phyloP scores from a whole-genome alignment of 2,113 vertebrate genomes.

The Lepus europaeus region DNA sequence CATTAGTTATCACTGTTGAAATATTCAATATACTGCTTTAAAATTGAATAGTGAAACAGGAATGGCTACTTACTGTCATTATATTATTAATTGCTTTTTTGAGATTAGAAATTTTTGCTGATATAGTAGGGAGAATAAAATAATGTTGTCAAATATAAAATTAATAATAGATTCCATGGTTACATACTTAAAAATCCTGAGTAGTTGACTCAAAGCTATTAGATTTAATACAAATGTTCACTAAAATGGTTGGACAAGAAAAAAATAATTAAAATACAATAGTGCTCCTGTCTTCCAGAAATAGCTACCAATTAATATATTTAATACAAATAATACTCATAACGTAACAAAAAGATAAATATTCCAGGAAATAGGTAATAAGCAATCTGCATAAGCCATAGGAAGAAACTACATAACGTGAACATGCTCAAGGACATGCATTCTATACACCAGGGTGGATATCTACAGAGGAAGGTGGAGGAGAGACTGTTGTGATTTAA shows the following conservation, averaged over 20 bases:
- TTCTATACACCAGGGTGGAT: background rate
- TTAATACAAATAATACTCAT: background rate
- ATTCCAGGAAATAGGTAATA: background rate
- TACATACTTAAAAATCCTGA: background rate
- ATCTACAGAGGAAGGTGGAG: background rate
- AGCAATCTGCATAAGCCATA: background rate
- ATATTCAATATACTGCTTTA: background rate
- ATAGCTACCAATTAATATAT: background rate
- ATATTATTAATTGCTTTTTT: constrained; percentile 33
- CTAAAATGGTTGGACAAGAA: background rate
- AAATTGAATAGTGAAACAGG: constrained; percentile 22
- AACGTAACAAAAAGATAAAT: background rate
- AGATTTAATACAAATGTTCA: background rate
- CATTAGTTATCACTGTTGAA: background rate
- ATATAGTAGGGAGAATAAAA: background rate
- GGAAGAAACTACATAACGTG: background rate
- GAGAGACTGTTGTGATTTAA: background rate
- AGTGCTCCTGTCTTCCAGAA: background rate
- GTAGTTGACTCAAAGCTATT: background rate
- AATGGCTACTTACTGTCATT: background rate
- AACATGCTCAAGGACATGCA: background rate
- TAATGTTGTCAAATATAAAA: background rate
- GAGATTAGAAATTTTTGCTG: background rate
- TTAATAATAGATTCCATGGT: background rate
- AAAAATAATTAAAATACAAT: constrained; percentile 11